A percentile compares a stretch with the other conserved stretches of the same genome.
These are phyloP conservation scores for Carassius auratus DNA, from an alignment of 2,113 vertebrate species.

Conservation along the genomic window DNA sequence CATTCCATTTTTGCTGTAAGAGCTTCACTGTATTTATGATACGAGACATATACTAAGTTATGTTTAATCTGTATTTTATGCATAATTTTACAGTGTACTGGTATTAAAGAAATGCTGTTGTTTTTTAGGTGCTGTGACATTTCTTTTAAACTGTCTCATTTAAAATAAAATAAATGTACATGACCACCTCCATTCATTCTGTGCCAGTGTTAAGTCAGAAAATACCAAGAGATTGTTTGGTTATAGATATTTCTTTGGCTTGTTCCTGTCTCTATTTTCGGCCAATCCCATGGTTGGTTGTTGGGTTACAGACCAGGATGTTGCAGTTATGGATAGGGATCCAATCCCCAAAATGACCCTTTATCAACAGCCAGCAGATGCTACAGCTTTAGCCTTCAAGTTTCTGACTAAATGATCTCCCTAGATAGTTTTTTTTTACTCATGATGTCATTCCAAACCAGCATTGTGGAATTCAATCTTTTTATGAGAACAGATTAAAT, in stretches of 20 bases:
- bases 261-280: conserved; percentile 38
- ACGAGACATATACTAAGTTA: background rate
- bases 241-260: conserved; percentile 32
- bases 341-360: conserved; percentile 64
- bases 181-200: background rate
- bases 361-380: conserved; percentile 73
- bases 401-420: conserved; percentile 75
- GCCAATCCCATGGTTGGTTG: conserved; percentile 65
- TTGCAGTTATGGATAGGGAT: conserved; percentile 58
- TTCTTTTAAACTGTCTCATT: no score
- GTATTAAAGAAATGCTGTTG: no score
- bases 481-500: no score
- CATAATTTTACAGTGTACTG: no score
- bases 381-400: conserved; percentile 60
- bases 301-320: conserved; percentile 62
- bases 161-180: no score
- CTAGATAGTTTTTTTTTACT: conserved; percentile 56
- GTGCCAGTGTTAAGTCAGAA: background rate
- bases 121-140: no score
- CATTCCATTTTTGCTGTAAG: no score
- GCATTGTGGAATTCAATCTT: background rate
- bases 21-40: background rate
- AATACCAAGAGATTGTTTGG: background rate
- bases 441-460: background rate
- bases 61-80: background rate